These are phyloP conservation scores for Cremastinae sp. DNA, from an alignment of 2,888 invertebrate species.

Conservation along the genomic window DNA sequence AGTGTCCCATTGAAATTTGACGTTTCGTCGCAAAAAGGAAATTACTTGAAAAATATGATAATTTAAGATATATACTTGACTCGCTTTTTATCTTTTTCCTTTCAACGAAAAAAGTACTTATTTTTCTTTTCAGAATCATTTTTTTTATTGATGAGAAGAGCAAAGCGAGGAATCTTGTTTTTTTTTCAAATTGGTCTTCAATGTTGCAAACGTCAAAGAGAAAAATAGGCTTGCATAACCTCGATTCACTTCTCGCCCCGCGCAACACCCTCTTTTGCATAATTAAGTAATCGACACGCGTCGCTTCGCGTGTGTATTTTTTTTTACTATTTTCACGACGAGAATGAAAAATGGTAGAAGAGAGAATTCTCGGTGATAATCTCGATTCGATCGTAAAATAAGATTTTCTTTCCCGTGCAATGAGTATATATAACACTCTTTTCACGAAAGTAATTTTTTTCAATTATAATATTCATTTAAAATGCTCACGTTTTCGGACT, in stretches of 20 bases:
- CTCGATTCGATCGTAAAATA: too few species aligned
- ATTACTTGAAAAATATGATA: too few species aligned
- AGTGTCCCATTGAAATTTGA: too few species aligned
- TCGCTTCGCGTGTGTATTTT: constrained; percentile 37
- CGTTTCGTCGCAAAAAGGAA: too few species aligned
- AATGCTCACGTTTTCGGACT: constrained; percentile 82
- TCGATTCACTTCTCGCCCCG: constrained; percentile 15
- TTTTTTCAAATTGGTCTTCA: not conserved
- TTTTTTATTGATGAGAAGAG: too few species aligned
- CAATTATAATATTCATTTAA: not conserved
- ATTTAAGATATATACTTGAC: too few species aligned
- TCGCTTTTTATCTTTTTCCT: too few species aligned
- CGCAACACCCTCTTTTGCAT: constrained; percentile 38
- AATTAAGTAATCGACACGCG: constrained; percentile 49
- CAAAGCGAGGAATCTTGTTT: too few species aligned
- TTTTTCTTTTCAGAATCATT: too few species aligned
- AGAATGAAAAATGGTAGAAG: constrained; percentile 5
- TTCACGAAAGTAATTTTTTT: not conserved
- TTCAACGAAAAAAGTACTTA: too few species aligned
- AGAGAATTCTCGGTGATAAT: not conserved
- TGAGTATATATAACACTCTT: not conserved
- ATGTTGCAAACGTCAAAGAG: not conserved
- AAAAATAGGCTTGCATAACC: constrained; percentile 52
- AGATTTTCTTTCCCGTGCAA: not conserved
- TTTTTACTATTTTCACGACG: constrained; percentile 15